A percentile compares a stretch with the other conserved stretches of the same genome.
Evolutionary conservation across 2,888 invertebrate genomes (phyloP).

Genomic region (Mycogona germanica): DNA sequence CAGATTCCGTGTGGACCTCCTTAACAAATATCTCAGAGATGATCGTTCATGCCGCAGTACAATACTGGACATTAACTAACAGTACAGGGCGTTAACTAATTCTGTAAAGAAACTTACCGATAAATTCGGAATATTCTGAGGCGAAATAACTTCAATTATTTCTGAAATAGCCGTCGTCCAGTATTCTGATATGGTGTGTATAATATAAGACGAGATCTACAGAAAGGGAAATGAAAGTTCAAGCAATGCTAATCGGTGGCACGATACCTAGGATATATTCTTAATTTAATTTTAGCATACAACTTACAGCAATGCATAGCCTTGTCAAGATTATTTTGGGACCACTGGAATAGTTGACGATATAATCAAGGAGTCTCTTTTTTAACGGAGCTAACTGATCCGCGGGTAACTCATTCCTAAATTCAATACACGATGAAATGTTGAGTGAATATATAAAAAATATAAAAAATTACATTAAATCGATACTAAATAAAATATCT

Average conservation of each 20-base stretch:
- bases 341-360: slow-evolving; percentile 61
- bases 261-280: neutral
- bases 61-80: too few species aligned
- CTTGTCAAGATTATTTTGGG: slow-evolving; percentile 76
- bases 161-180: slow-evolving; percentile 59
- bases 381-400: slow-evolving; percentile 64
- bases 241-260: slow-evolving; percentile 6
- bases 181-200: slow-evolving; percentile 48
- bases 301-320: slow-evolving; percentile 72
- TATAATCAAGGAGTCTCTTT: slow-evolving; percentile 60
- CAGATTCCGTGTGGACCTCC: too few species aligned
- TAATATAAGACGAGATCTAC: slow-evolving; percentile 70
- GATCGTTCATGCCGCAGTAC: too few species aligned
- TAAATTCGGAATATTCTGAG: slow-evolving; percentile 42
- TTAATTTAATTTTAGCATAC: too few species aligned
- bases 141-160: slow-evolving; percentile 52
- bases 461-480: neutral
- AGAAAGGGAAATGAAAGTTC: slow-evolving; percentile 7
- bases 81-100: too few species aligned
- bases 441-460: neutral
- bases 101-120: slow-evolving; percentile 32
- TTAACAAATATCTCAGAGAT: too few species aligned
- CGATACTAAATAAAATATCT: too few species aligned
- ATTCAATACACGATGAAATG: neutral
- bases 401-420: slow-evolving; percentile 60